Conservation (phyloP, 1,140 invertebrate genomes). For the Papilio machaon region DNA sequence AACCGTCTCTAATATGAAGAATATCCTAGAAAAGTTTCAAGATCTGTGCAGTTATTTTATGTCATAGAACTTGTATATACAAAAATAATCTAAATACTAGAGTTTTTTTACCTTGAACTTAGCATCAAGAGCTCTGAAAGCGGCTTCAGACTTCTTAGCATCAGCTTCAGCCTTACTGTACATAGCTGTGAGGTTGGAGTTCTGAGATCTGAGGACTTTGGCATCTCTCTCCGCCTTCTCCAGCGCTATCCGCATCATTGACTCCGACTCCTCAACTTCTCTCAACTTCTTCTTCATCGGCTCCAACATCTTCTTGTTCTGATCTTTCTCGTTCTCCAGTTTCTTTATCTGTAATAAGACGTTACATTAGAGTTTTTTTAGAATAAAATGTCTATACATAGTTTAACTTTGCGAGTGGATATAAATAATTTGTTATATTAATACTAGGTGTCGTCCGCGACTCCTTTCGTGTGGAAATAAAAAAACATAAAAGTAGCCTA, state of each 20-base stretch:
- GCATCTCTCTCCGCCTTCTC: conserved; percentile 81
- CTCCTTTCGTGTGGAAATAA: no score
- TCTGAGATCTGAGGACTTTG: conserved; percentile 72
- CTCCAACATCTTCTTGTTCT: conserved; percentile 69
- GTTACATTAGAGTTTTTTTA: no score
- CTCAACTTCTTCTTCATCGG: conserved; percentile 75
- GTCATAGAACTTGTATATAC: no score
- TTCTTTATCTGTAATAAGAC: conserved; percentile 59
- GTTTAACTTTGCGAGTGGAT: no score
- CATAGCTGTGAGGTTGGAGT: conserved; percentile 64
- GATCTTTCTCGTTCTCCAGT: conserved; percentile 69
- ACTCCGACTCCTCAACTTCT: conserved; percentile 82
- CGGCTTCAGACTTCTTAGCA: conserved; percentile 80
- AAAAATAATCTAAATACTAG: no score
- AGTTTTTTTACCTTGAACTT: conserved; percentile 71
- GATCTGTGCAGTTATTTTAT: no score
- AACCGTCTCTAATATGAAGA: no score
- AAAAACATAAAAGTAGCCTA: no score
- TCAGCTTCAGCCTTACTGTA: conserved; percentile 72
- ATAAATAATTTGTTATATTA: no score
- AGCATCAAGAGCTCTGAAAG: conserved; percentile 73
- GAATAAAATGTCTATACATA: no score
- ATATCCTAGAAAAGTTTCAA: no score
- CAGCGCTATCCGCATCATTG: conserved; percentile 75
- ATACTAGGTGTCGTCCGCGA: no score